Evolutionary conservation across 2,797 vertebrate species (phyloP).

Genomic region (Hylomyscus alleni): DNA sequence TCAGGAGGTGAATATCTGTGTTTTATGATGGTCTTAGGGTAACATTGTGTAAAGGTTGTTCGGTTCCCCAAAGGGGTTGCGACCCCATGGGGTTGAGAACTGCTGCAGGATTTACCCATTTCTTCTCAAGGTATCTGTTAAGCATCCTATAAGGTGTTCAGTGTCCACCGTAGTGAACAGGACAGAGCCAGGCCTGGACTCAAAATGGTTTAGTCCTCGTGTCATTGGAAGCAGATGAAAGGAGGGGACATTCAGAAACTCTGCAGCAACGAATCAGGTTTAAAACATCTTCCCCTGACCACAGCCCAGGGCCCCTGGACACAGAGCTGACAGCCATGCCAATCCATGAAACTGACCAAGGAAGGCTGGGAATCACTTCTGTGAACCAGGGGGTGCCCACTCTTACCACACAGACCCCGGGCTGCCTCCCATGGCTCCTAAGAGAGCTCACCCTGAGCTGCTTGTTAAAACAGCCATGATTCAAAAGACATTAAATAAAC

Average conservation of each 20-base stretch:
- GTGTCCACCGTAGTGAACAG: too few relatives aligned
- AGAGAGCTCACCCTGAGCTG: neutral
- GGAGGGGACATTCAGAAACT: neutral
- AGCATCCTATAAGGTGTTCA: neutral
- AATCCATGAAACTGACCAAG: neutral
- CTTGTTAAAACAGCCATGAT: neutral
- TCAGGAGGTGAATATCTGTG: neutral
- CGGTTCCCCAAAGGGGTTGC: neutral
- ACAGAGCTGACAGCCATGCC: too few relatives aligned
- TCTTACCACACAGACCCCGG: too few relatives aligned
- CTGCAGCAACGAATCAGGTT: neutral
- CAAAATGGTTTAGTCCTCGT: neutral
- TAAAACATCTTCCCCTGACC: neutral
- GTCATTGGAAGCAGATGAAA: neutral
- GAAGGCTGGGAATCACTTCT: neutral
- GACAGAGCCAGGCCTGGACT: neutral
- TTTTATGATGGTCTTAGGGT: neutral
- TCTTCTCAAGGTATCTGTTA: neutral
- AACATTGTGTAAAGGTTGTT: neutral
- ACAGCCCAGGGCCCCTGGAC: neutral
- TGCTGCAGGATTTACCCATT: neutral
- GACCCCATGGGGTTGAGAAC: neutral
- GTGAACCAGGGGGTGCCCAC: fast-evolving
- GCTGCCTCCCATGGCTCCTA: fast-evolving
- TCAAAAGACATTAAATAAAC: neutral